Conservation (phyloP, 2,113 vertebrate species). For the Rhabdomys dilectus region DNA sequence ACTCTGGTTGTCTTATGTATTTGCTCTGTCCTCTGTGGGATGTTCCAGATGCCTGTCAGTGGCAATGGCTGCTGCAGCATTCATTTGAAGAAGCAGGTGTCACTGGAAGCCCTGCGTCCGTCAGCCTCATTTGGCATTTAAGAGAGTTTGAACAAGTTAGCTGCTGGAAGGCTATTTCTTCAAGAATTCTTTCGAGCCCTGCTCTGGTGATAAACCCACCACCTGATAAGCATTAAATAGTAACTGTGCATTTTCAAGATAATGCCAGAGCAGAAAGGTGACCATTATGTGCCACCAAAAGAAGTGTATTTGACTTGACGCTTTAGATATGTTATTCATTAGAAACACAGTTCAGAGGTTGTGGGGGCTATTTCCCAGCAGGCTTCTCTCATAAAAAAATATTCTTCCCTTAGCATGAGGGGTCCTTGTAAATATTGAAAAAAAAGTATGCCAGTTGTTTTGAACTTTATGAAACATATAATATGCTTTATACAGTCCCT, state of each 20-base stretch:
- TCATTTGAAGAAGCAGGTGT: constrained; percentile 59
- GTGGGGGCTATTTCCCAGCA: not conserved
- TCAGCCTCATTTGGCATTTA: constrained; percentile 46
- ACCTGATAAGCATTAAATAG: constrained; percentile 75
- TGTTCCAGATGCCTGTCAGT: constrained; percentile 42
- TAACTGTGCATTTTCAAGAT: constrained; percentile 76
- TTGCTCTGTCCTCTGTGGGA: not conserved
- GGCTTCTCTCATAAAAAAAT: not conserved
- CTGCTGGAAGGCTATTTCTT: constrained; percentile 70
- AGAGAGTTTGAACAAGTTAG: constrained; percentile 40
- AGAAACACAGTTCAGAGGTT: constrained; percentile 35
- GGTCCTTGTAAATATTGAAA: not conserved
- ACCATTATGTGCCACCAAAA: constrained; percentile 33
- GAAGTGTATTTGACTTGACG: constrained; percentile 47
- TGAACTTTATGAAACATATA: not conserved
- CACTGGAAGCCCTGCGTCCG: constrained; percentile 38
- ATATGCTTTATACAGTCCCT: not conserved
- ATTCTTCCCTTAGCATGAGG: not conserved
- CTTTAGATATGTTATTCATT: constrained; percentile 60
- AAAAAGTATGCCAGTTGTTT: not conserved
- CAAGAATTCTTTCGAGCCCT: constrained; percentile 50
- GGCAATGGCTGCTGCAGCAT: not conserved
- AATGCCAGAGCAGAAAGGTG: constrained; percentile 45
- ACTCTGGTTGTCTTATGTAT: not conserved
- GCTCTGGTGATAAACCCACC: constrained; percentile 71